These are phyloP conservation scores for Habroteleia sp. DNA, from an alignment of 2,888 invertebrate genomes.

Conservation along the genomic window DNA sequence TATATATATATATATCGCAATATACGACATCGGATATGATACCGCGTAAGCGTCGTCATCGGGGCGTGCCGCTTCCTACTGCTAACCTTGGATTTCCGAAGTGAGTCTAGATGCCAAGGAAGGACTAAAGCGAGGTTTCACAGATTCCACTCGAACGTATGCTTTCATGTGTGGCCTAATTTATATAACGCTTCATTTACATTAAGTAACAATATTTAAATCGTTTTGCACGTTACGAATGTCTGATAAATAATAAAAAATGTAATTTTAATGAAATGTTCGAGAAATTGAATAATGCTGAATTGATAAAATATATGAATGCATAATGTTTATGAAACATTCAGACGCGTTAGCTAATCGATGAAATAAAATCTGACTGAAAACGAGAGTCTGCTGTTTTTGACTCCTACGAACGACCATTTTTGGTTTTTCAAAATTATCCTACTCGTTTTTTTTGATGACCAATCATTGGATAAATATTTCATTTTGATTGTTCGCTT, in stretches of 20 bases:
- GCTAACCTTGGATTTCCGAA: slow-evolving; percentile 50
- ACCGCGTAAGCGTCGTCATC: slow-evolving; percentile 47
- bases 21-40: slow-evolving; percentile 45
- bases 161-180: slow-evolving; percentile 39
- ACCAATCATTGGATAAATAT: background rate
- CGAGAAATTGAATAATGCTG: background rate
- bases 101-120: slow-evolving; percentile 29
- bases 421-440: slow-evolving; percentile 28
- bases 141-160: slow-evolving; percentile 29
- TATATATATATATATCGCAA: slow-evolving; percentile 17
- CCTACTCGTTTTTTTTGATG: slow-evolving; percentile 1
- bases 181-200: slow-evolving; percentile 41
- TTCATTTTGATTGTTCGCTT: background rate
- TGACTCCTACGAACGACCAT: slow-evolving; percentile 29
- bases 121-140: slow-evolving; percentile 50
- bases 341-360: slow-evolving; percentile 41
- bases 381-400: slow-evolving; percentile 11
- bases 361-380: slow-evolving; percentile 25
- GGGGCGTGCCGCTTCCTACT: slow-evolving; percentile 59
- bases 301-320: slow-evolving; percentile 22
- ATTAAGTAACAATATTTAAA: slow-evolving; percentile 6
- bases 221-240: background rate
- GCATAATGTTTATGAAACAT: slow-evolving; percentile 25
- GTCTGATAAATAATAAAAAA: background rate
- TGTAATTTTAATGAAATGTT: background rate